Evolutionary conservation across 1,140 invertebrate genomes (phyloP).

Genomic region (Araneus ventricosus): DNA sequence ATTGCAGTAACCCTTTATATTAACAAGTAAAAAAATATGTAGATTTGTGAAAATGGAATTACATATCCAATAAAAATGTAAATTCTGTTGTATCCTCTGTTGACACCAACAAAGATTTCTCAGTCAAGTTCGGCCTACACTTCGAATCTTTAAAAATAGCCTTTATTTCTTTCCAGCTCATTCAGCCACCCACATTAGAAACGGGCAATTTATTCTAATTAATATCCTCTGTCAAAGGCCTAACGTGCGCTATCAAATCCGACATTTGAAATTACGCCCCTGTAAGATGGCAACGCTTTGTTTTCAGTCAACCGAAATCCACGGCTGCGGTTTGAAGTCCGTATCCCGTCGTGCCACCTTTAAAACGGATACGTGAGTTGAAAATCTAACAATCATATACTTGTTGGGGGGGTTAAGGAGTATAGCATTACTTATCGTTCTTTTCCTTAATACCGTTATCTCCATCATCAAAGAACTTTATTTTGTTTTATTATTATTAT

Average conservation of each 20-base stretch:
- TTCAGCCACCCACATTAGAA: neutral
- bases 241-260: neutral
- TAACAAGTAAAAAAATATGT: too few relatives aligned
- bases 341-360: neutral
- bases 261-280: conserved; percentile 26
- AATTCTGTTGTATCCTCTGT: too few relatives aligned
- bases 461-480: neutral
- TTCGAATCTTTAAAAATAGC: neutral
- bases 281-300: too few relatives aligned
- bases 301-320: neutral
- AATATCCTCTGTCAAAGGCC: neutral
- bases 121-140: neutral
- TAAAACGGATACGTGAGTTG: conserved; percentile 48
- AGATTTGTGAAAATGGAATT: too few relatives aligned
- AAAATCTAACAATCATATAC: conserved; percentile 7
- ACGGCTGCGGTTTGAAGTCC: neutral
- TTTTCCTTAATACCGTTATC: conserved; percentile 57
- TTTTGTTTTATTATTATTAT: conserved; percentile 22
- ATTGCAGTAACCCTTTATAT: too few relatives aligned
- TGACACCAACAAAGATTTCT: too few relatives aligned
- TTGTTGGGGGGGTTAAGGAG: neutral
- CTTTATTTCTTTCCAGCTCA: neutral
- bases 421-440: conserved; percentile 41
- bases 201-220: neutral
- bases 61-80: too few relatives aligned